Percentiles rank a stretch among this genome's conserved stretches.
phyloP scores from a whole-genome alignment of 2,888 invertebrate species.

The Trypoxylon attenuatum region DNA sequence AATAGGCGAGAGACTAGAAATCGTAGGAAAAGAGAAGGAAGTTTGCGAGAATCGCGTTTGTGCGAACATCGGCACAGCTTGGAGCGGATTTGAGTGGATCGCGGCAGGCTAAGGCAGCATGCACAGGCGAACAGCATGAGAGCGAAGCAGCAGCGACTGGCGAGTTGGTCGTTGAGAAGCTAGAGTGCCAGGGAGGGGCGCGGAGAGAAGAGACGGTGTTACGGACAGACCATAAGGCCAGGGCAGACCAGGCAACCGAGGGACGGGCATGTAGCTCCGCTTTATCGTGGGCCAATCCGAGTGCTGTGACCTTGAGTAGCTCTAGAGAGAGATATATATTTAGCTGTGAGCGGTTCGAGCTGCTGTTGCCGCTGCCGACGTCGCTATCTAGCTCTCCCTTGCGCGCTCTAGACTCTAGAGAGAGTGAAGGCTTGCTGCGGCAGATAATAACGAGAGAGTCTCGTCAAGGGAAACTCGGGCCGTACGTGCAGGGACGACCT shows the following conservation, averaged over 20 bases:
- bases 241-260: conserved; percentile 21
- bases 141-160: background rate
- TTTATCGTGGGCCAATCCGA: conserved; percentile 62
- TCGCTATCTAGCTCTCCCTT: conserved; percentile 40
- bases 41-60: no score
- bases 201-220: conserved; percentile 12
- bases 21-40: no score
- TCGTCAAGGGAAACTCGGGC: conserved; percentile 24
- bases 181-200: background rate
- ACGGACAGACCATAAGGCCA: conserved; percentile 35
- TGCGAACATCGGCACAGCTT: no score
- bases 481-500: conserved; percentile 1
- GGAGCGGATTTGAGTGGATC: background rate
- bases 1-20: no score
- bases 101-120: background rate
- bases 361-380: conserved; percentile 22
- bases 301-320: conserved; percentile 62
- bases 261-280: conserved; percentile 41
- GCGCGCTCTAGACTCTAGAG: conserved; percentile 23
- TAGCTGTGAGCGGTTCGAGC: conserved; percentile 56
- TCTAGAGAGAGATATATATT: conserved; percentile 62
- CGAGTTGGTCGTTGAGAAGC: background rate
- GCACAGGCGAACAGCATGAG: background rate
- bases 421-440: conserved; percentile 21
- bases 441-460: conserved; percentile 33